These are phyloP conservation scores for Hippasteria phrygiana DNA, from an alignment of 53 echinoderm and acorn worm genomes.

Conservation along the genomic window DNA sequence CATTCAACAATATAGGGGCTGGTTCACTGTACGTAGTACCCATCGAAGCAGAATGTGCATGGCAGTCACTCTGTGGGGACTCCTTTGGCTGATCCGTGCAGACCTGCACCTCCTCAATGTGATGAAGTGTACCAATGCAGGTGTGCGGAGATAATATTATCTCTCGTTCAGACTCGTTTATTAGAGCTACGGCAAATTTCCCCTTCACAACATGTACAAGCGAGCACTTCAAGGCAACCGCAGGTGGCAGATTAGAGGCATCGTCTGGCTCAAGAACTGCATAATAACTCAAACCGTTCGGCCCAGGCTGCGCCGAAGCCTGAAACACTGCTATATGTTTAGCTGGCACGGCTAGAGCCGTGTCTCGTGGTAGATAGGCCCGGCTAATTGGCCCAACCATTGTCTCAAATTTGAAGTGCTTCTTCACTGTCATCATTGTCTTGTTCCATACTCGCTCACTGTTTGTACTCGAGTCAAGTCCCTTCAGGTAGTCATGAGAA, in stretches of 20 bases:
- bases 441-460: neutral
- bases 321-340: neutral
- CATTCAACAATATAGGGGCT: neutral
- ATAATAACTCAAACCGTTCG: neutral
- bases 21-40: neutral
- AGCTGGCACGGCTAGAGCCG: neutral
- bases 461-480: neutral
- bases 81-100: neutral
- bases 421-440: constrained; percentile 2
- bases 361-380: constrained; percentile 5
- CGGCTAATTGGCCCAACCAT: neutral
- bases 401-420: neutral
- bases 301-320: constrained; percentile 22
- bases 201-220: neutral
- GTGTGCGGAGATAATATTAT: neutral
- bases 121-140: constrained; percentile 25
- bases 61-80: neutral
- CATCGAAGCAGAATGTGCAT: neutral
- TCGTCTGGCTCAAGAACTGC: neutral
- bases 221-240: neutral
- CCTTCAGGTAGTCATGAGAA: neutral
- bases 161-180: neutral
- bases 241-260: neutral
- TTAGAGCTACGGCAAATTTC: neutral
- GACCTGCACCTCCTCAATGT: neutral